These are phyloP conservation scores for Nycticebus coucang DNA, from an alignment of 2,113 vertebrate species.

Conservation along the genomic window DNA sequence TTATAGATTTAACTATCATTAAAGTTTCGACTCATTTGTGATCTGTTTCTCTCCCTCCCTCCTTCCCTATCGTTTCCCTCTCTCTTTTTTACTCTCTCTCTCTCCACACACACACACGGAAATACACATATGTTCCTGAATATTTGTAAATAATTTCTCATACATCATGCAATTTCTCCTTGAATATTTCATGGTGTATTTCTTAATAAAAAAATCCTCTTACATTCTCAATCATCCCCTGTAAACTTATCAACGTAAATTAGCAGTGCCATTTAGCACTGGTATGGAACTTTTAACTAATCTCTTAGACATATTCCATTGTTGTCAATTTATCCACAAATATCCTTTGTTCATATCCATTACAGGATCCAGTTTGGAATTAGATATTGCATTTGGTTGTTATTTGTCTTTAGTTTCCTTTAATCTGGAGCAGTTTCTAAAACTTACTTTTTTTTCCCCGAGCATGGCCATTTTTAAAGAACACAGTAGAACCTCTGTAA, in stretches of 20 bases:
- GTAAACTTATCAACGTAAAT: neutral
- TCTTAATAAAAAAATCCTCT: slow-evolving; percentile 11
- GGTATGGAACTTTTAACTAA: neutral
- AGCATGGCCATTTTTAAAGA: neutral
- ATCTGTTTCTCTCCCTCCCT: neutral
- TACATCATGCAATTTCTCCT: neutral
- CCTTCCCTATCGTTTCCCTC: too few species aligned
- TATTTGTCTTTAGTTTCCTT: neutral
- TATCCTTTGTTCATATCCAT: neutral
- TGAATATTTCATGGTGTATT: neutral
- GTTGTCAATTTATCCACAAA: neutral
- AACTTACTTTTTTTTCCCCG: too few species aligned
- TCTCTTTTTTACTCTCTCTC: too few species aligned
- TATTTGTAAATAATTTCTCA: neutral
- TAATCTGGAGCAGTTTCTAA: neutral
- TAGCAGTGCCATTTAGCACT: neutral
- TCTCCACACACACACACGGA: too few species aligned
- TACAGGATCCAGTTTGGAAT: neutral
- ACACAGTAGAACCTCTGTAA: neutral
- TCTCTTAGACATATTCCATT: neutral
- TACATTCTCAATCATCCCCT: neutral
- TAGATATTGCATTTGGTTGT: neutral
- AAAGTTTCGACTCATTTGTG: neutral
- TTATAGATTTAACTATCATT: neutral
- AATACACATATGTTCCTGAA: neutral